These are phyloP conservation scores for Macrostomum lignano DNA, from an alignment of 1,140 invertebrate species.

Conservation along the genomic window DNA sequence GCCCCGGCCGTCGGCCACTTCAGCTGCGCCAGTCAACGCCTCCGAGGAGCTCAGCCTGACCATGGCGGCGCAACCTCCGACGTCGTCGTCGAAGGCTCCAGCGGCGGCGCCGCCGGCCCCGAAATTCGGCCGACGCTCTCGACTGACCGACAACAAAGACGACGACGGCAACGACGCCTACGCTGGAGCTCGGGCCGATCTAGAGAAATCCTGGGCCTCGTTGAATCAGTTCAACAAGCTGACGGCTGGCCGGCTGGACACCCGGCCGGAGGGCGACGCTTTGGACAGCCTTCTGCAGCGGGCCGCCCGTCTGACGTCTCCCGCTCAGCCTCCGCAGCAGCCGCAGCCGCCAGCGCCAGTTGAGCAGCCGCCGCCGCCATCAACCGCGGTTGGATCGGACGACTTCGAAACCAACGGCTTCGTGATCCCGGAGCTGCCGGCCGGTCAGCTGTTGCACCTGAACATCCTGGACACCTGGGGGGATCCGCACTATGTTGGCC, in stretches of 20 bases:
- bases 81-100: too few species aligned
- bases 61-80: too few species aligned
- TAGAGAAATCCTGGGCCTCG: conserved; percentile 24
- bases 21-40: too few species aligned
- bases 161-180: background rate
- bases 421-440: conserved; percentile 42
- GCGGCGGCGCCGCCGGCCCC: too few species aligned
- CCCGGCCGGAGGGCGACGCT: conserved; percentile 18
- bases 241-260: conserved; percentile 19
- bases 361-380: background rate
- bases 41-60: too few species aligned
- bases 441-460: conserved; percentile 36
- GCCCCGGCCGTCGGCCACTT: too few species aligned
- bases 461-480: conserved; percentile 49
- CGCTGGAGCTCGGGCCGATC: background rate
- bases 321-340: too few species aligned
- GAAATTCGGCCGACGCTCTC: too few species aligned
- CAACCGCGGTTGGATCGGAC: background rate
- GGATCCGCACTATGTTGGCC: conserved; percentile 46
- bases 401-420: conserved; percentile 13
- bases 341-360: background rate
- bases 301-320: background rate
- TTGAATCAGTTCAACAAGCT: conserved; percentile 21
- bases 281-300: background rate
- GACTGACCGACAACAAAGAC: background rate